Conservation (phyloP, 1,140 invertebrate genomes). For the Nasonia giraulti region DNA sequence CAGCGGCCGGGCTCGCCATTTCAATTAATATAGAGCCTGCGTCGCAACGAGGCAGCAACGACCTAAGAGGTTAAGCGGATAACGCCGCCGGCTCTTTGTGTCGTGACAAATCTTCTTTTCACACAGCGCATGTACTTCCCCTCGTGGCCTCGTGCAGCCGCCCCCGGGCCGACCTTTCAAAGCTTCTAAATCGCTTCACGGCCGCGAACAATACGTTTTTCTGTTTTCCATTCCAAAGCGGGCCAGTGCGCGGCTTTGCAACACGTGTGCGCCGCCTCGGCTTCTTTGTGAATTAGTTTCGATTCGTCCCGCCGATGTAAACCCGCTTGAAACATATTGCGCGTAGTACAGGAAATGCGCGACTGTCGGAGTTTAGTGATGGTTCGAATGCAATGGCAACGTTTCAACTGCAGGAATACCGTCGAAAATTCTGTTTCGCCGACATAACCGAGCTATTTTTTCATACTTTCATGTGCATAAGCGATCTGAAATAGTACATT, state of each 20-base stretch:
- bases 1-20: background rate
- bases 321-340: background rate
- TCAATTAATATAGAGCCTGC: background rate
- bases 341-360: background rate
- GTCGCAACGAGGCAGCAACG: too few species aligned
- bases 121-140: background rate
- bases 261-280: background rate
- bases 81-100: background rate
- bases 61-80: background rate
- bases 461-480: too few species aligned
- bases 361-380: background rate
- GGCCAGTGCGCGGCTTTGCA: background rate
- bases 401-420: background rate
- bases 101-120: background rate
- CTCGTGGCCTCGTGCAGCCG: background rate
- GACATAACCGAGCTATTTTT: too few species aligned
- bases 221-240: background rate
- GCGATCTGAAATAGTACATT: too few species aligned
- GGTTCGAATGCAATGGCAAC: background rate
- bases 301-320: background rate
- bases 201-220: background rate
- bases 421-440: too few species aligned
- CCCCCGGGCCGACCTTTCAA: background rate
- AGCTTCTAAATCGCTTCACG: slow-evolving; percentile 3
- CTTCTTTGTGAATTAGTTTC: background rate